phyloP scores from a whole-genome alignment of 2,888 invertebrate genomes.

The Gasteruption jaculator region DNA sequence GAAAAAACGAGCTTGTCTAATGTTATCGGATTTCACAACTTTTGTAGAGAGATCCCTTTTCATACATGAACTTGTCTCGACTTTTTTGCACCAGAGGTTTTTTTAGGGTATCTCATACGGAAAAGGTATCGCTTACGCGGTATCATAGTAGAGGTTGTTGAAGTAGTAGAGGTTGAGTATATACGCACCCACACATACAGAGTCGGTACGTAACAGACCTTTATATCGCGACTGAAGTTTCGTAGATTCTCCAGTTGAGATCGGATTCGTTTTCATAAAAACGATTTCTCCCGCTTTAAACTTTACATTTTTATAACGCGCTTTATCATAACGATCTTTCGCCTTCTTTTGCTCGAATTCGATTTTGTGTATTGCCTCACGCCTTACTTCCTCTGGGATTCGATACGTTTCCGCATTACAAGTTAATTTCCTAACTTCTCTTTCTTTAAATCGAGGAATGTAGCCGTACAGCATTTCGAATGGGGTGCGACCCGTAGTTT shows the following conservation, averaged over 20 bases:
- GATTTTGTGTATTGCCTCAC: constrained; percentile 10
- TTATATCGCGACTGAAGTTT: constrained; percentile 8
- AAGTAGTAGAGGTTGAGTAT: too few species aligned
- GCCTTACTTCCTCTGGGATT: constrained; percentile 8
- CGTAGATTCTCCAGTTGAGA: constrained; percentile 16
- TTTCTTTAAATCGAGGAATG: constrained; percentile 7
- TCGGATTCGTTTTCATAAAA: constrained; percentile 7
- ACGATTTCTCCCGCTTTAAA: constrained; percentile 16
- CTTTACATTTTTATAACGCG: constrained; percentile 11
- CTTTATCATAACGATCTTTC: constrained; percentile 15
- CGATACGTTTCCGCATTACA: constrained; percentile 9
- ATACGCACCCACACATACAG: too few species aligned
- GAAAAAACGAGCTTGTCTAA: too few species aligned
- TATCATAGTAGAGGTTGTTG: too few species aligned
- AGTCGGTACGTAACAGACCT: too few species aligned
- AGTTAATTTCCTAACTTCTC: constrained; percentile 7
- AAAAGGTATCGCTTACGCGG: too few species aligned
- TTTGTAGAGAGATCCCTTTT: too few species aligned
- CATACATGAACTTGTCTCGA: too few species aligned
- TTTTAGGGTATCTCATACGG: too few species aligned
- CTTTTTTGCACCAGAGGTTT: too few species aligned
- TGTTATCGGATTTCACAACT: too few species aligned
- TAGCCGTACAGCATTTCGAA: constrained; percentile 15
- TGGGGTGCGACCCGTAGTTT: constrained; percentile 9
- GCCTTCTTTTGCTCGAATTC: constrained; percentile 12